Base-by-base conservation (phyloP, 2,888 invertebrate species). In the Pristionchus arcanus region DNA sequence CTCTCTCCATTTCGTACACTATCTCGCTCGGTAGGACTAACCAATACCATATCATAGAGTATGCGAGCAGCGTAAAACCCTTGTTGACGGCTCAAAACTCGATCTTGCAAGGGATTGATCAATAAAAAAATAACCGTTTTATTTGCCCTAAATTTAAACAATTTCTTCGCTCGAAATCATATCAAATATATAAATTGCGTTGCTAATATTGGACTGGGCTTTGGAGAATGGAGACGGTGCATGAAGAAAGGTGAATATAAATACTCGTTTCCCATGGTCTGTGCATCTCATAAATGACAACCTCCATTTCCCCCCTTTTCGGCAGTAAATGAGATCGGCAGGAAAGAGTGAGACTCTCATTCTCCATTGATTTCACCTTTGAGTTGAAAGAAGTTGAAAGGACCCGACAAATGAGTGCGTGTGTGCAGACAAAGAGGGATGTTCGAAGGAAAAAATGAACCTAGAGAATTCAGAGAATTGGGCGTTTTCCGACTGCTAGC, bases 251-350 rank as follows among this genome's bases (percentile, higher is more conserved):
- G n/a, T 3, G 66, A 66, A 66, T 1, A 31, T 34, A 77, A 25
- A 42, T 25, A 42, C 15, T 25, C 16, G 0, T 25, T 25, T 37
- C 42, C 74, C 74, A 31, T 25, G 74, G 9, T 9, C 34, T 7
- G 37, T 77, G 25, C 74, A 42, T 25, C 42, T 42, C 74, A 77
- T 77, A 25, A 77, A 77, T 77, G 74, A 7, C 74, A 77, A 25
- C 42, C 42, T 42, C 21, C 74, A 0, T n/a, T 77, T 77, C 0
- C 19, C 13, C 2, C 25, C 25, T 42, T 77, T 42, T 77, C 74
- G 42, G 34, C 42, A 31, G 68, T 16, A 31, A 31, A 31, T 11
- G 25, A 42, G 74, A 77, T 16, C 74, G 74, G 42, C 34, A 77
- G 34, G 13, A 68, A 31, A 68, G 28, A 68, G 68, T 28, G 68